Base-by-base conservation (phyloP, 2,888 invertebrate species). In the Gerris lacustris region DNA sequence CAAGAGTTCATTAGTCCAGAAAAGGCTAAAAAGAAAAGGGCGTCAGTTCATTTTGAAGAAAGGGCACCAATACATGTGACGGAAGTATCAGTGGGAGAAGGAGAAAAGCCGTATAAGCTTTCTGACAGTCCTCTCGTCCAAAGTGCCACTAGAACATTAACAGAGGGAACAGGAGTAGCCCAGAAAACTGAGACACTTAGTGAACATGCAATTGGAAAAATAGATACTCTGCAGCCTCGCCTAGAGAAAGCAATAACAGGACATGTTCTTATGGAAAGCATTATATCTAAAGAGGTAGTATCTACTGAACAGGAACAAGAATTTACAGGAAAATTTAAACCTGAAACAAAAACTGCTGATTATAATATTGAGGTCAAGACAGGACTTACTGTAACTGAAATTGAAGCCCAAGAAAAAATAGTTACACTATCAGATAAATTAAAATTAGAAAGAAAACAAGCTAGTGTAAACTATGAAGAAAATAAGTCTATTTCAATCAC, bases 401-500 rank as follows among this genome's bases (percentile, higher is more conserved):
- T 77, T 44, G 71, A 75, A 31, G 77, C 83, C 43, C 83, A 83
- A 75, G 82, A 84, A 77, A 83, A 76, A 73, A 55, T 15, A 11
- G 5, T 55, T 9, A 2, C 55, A 11, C 55, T 55, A 11, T 55
- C 55, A 11, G 55, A 55, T 11, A 55, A 55, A 55, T 55, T 55
- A 55, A 55, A 9, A 55, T 55, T 55, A 5, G 55, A 55, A 55
- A 75, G 75, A 71, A 72, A 44, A 43, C 73, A 72, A 66, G 76
- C 77, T 6, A 71, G 67, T 7, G 66, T 76, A 0, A 73, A 72
- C 9, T 79, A 83, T 70, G 80, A 80, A 71, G 79, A 79, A 70
- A 80, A 82, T 62, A 83, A 87, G 78, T 82, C 87, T 74, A 75
- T 87, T 11, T 81, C 84, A n/a, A 83, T 85, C 6, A 86, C 84